Evolutionary conservation across 2,888 invertebrate species (phyloP).

Genomic region (Euplexia lucipara): DNA sequence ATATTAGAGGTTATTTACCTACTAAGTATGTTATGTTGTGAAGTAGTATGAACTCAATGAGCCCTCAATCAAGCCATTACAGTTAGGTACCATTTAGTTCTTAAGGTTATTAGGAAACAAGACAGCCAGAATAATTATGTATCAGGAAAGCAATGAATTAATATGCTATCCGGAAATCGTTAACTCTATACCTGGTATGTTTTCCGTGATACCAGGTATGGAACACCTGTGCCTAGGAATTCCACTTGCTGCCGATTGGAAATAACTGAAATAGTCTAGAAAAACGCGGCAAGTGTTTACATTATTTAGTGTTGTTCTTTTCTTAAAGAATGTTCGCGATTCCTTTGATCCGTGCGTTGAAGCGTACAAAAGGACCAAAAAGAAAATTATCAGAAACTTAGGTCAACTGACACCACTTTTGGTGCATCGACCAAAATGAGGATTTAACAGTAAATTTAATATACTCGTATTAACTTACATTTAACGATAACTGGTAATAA

Average conservation of each 20-base stretch:
- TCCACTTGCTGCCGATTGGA: constrained; percentile 43
- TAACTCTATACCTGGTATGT: constrained; percentile 47
- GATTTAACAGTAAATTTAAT: constrained; percentile 1
- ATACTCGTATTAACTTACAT: constrained; percentile 30
- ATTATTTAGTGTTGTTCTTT: constrained; percentile 22
- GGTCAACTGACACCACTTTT: not conserved
- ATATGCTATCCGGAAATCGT: constrained; percentile 62
- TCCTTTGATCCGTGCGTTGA: not conserved
- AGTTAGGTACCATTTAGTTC: not conserved
- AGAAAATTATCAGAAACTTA: not conserved
- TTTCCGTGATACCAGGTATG: constrained; percentile 58
- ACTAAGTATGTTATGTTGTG: no score
- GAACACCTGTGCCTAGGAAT: constrained; percentile 59
- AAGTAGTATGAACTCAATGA: not conserved
- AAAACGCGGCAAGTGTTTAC: constrained; percentile 21
- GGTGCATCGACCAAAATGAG: constrained; percentile 6
- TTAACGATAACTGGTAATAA: constrained; percentile 28
- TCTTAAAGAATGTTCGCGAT: not conserved
- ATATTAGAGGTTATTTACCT: no score
- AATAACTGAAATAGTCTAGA: constrained; percentile 39
- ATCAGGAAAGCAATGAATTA: constrained; percentile 63
- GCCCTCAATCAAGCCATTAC: constrained; percentile 13
- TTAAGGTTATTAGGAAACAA: constrained; percentile 23
- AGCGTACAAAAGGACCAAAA: not conserved
- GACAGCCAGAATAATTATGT: constrained; percentile 47